Base-by-base conservation (phyloP, 2,797 vertebrate species). In the Esox masquinongy region DNA sequence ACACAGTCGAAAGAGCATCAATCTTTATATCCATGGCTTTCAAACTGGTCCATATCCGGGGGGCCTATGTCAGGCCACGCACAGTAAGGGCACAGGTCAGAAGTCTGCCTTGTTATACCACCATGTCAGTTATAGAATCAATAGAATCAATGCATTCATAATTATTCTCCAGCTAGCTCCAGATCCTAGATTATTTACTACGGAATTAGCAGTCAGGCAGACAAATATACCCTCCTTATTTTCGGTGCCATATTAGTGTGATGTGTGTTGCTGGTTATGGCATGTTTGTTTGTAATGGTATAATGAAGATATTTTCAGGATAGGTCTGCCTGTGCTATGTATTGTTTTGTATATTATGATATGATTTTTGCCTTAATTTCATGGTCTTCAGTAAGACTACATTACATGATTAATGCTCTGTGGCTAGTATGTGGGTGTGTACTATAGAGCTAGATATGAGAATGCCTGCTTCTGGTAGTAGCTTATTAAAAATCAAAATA, bases 161-260 rank as follows among this genome's bases (percentile, higher is more conserved):
- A 70, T 72, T 83, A 73, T 79, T 68, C 39, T 69, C 72, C 76
- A 78, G 81, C 75, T 80, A 26, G 63, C 73, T 80, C 68, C 49
- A 43, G 78, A 72, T 70, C 26, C 78, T 73, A 68, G 77, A 68
- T 56, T 75, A 84, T 87, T 86, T 78, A 50, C 80, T 80, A 51
- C n/a, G 39, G 71, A 74, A 81, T 84, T 84, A 74, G 83, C 82
- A 80, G 82, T 71, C 79, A 82, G 77, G 84, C 53, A 56, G 53
- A 56, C 53, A 15, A 56, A 56, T 56, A 61, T 61, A 8, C 22
- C n/a, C n/a, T 61, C 56, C 56, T 24, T 24, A 61, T 61, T 61
- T 24, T 22, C 56, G 24, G 9, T 61, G 24, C n/a, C 22, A 2
- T 24, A 61, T 61, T 61, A 24, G 56, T 61, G 56, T 61, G 56